Evolutionary conservation across 2,113 vertebrate genomes (phyloP).

Genomic region (Xiphophorus couchianus): DNA sequence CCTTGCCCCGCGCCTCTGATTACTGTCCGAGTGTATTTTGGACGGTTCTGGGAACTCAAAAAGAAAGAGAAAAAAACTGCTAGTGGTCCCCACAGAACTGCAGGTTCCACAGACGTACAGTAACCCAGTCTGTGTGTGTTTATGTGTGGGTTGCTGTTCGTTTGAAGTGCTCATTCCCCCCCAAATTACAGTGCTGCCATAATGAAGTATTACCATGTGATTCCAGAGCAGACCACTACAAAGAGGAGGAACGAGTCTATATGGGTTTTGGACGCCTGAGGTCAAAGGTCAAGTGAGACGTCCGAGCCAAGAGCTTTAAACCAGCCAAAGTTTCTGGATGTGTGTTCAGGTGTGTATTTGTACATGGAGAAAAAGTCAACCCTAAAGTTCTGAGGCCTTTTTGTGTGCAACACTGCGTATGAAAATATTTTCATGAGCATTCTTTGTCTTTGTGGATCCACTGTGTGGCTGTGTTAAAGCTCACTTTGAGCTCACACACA

Average conservation of each 20-base stretch:
- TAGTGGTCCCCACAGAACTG: constrained; percentile 73
- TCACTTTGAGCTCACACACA: constrained; percentile 30
- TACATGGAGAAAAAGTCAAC: too few species aligned
- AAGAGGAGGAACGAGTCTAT: constrained; percentile 31
- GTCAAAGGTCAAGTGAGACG: constrained; percentile 59
- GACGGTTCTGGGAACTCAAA: constrained; percentile 64
- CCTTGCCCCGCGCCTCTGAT: constrained; percentile 69
- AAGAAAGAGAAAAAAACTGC: constrained; percentile 48
- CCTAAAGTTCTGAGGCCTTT: constrained; percentile 35
- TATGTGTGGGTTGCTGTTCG: constrained; percentile 71
- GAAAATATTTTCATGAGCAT: constrained; percentile 44
- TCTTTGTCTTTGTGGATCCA: constrained; percentile 32
- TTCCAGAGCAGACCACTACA: constrained; percentile 70
- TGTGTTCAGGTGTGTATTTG: background rate
- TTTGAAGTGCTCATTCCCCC: constrained; percentile 77
- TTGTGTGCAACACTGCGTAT: constrained; percentile 49
- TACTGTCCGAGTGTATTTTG: constrained; percentile 78
- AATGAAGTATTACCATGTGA: constrained; percentile 81
- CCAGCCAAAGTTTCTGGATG: background rate
- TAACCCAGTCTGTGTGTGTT: constrained; percentile 69
- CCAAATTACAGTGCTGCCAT: constrained; percentile 81
- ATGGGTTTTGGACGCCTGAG: constrained; percentile 45
- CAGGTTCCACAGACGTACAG: constrained; percentile 68
- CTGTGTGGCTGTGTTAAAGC: constrained; percentile 52
- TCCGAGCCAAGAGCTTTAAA: constrained; percentile 5